These are phyloP conservation scores for Aselliscus stoliczkanus DNA, from an alignment of 2,797 vertebrate genomes.

Conservation along the genomic window DNA sequence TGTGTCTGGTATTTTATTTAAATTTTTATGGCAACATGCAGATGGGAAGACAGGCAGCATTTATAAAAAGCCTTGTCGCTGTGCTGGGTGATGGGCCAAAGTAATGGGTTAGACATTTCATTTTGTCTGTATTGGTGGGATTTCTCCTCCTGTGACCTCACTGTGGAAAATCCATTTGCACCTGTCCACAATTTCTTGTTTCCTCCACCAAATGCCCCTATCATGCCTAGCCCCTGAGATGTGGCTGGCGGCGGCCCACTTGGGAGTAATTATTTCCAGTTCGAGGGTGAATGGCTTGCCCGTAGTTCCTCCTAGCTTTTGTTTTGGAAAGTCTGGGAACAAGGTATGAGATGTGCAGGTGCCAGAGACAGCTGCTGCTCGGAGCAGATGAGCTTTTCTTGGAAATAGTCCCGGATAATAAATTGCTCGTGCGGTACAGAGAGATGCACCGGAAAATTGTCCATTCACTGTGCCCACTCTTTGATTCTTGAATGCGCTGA, in stretches of 20 bases:
- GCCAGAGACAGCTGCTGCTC: conserved; percentile 55
- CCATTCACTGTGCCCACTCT: conserved; percentile 55
- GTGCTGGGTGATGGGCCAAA: background rate
- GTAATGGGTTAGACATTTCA: background rate
- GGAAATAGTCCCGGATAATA: conserved; percentile 73
- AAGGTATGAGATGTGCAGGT: conserved; percentile 70
- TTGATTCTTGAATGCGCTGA: conserved; percentile 58
- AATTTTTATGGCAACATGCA: conserved; percentile 30
- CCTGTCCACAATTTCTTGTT: conserved; percentile 48
- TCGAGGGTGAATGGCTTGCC: background rate
- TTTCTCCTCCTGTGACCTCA: conserved; percentile 65
- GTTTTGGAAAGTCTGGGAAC: conserved; percentile 63
- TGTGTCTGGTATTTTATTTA: conserved; percentile 52
- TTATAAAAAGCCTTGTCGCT: conserved; percentile 1
- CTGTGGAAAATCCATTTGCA: conserved; percentile 66
- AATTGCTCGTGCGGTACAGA: conserved; percentile 69
- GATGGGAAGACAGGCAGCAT: conserved; percentile 37
- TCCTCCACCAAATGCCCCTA: conserved; percentile 46
- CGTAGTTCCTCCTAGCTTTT: conserved; percentile 18
- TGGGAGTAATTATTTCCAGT: conserved; percentile 31
- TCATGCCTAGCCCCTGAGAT: background rate
- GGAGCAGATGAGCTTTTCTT: conserved; percentile 76
- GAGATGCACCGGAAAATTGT: conserved; percentile 75
- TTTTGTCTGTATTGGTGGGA: conserved; percentile 32
- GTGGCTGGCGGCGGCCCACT: background rate